Evolutionary conservation across 1,140 invertebrate species (phyloP).

Genomic region (Cotesia glomerata): DNA sequence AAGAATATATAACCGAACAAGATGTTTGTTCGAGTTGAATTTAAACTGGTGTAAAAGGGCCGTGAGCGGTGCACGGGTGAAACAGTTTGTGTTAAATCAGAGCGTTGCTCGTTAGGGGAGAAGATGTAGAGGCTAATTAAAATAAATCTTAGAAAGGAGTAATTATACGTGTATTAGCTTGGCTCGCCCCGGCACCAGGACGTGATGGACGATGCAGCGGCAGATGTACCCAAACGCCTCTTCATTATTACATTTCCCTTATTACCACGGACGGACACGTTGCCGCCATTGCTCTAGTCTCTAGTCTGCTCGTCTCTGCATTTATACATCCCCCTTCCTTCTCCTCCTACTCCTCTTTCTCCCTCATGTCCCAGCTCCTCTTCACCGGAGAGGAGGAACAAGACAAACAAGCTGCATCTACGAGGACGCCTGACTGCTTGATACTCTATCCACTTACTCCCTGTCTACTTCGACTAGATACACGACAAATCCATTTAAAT

Average conservation of each 20-base stretch:
- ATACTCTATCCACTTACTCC: background rate
- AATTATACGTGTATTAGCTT: slow-evolving; percentile 65
- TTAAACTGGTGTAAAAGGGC: slow-evolving; percentile 32
- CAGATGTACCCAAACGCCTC: slow-evolving; percentile 63
- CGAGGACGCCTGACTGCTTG: background rate
- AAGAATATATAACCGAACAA: background rate
- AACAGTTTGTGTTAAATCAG: slow-evolving; percentile 59
- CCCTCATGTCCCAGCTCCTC: background rate
- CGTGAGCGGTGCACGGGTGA: slow-evolving; percentile 34
- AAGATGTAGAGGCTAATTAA: slow-evolving; percentile 63
- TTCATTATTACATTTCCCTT: slow-evolving; percentile 64
- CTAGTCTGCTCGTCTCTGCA: slow-evolving; percentile 12
- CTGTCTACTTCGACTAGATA: background rate
- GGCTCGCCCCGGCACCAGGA: slow-evolving; percentile 39
- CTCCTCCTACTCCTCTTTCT: background rate
- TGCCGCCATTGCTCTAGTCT: slow-evolving; percentile 38
- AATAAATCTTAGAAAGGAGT: slow-evolving; percentile 65
- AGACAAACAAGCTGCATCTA: background rate
- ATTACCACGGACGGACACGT: slow-evolving; percentile 55
- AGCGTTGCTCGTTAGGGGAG: slow-evolving; percentile 56
- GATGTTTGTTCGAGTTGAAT: slow-evolving; percentile 1
- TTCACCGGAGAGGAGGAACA: too few species aligned
- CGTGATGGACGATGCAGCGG: slow-evolving; percentile 62
- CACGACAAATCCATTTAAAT: background rate
- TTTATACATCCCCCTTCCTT: background rate